A percentile compares a stretch with the other conserved stretches of the same genome.
phyloP scores from a whole-genome alignment of 2,113 vertebrate genomes.

The Gobio gobio region DNA sequence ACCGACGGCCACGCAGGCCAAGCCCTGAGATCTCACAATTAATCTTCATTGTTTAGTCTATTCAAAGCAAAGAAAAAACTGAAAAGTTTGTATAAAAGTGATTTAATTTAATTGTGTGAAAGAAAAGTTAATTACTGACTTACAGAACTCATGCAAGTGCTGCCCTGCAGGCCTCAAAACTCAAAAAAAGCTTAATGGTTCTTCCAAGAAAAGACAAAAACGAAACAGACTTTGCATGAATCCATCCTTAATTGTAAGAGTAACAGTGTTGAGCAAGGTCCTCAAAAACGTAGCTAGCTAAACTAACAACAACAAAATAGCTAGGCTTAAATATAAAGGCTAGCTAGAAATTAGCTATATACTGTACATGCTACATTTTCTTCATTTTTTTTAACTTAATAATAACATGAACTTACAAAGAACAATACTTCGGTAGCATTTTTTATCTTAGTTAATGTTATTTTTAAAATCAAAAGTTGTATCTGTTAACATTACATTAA shows the following conservation, averaged over 20 bases:
- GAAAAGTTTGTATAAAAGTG: not conserved
- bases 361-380: not conserved
- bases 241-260: not conserved
- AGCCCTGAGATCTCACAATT: constrained; percentile 13
- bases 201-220: not conserved
- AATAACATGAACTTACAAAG: not conserved
- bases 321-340: not conserved
- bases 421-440: not conserved
- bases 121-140: not conserved
- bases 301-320: not conserved
- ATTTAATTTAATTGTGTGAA: not conserved
- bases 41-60: constrained; percentile 23
- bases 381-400: not conserved
- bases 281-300: not conserved
- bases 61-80: constrained; percentile 24
- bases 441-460: not conserved
- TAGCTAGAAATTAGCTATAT: not conserved
- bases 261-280: not conserved
- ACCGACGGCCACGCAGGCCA: not conserved
- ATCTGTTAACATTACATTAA: not conserved
- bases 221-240: not conserved
- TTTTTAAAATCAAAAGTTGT: not conserved
- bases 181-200: not conserved
- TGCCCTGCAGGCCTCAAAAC: not conserved
- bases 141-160: not conserved